A percentile compares a stretch with the other conserved stretches of the same genome.
Evolutionary conservation across 2,113 vertebrate genomes (phyloP).

Genomic region (Spheniscus mendiculus): DNA sequence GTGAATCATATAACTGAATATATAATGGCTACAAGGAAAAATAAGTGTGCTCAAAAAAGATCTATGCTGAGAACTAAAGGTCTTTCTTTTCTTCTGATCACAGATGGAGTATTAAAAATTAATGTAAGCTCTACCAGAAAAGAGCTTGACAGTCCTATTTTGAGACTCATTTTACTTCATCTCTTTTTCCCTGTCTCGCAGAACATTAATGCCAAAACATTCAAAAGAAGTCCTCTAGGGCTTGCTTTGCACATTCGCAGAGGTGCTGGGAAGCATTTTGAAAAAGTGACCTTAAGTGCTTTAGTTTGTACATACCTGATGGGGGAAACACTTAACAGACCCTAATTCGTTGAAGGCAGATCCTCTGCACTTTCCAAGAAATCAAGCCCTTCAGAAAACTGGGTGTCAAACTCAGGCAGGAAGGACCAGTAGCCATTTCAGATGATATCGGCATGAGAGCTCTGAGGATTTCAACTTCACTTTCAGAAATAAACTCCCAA

Average conservation of each 20-base stretch:
- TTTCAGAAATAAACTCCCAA: neutral
- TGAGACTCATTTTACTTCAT: slow-evolving; percentile 50
- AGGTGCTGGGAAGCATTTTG: neutral
- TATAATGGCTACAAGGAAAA: slow-evolving; percentile 17
- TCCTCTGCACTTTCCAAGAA: neutral
- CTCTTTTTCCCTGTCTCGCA: slow-evolving; percentile 41
- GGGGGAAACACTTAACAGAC: neutral
- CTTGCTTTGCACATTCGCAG: neutral
- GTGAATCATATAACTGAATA: slow-evolving; percentile 38
- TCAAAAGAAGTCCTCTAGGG: neutral
- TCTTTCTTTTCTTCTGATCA: slow-evolving; percentile 64
- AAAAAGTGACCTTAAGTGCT: neutral
- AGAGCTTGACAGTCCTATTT: slow-evolving; percentile 69
- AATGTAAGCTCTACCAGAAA: slow-evolving; percentile 60
- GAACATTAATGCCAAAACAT: slow-evolving; percentile 55
- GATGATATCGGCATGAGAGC: neutral
- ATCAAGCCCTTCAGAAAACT: neutral
- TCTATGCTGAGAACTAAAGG: slow-evolving; percentile 50
- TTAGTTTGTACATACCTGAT: neutral
- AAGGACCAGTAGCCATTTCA: neutral
- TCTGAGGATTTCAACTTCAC: neutral
- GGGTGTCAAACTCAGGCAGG: neutral
- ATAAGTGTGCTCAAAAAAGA: slow-evolving; percentile 45
- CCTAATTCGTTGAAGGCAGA: neutral
- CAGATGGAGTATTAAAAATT: slow-evolving; percentile 72